These are phyloP conservation scores for Mormyrus hasselquistii DNA, from an alignment of 2,797 vertebrate species.

Conservation along the genomic window DNA sequence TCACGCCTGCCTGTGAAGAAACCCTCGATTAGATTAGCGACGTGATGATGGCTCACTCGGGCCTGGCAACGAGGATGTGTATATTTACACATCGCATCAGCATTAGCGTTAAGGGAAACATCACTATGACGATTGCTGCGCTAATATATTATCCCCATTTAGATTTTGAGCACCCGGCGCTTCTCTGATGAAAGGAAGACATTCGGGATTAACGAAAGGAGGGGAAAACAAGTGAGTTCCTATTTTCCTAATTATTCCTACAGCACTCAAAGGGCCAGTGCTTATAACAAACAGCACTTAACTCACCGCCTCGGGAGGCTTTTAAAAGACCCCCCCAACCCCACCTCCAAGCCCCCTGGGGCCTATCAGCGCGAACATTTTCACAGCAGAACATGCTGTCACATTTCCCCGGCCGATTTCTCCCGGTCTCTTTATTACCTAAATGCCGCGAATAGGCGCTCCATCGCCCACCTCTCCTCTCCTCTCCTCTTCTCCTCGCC, in stretches of 20 bases:
- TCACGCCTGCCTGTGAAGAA: background rate
- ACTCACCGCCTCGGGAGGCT: slow-evolving; percentile 5
- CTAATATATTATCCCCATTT: background rate
- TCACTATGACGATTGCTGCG: background rate
- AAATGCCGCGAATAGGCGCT: background rate
- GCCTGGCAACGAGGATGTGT: background rate
- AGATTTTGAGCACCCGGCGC: background rate
- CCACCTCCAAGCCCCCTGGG: background rate
- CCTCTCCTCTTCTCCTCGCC: background rate
- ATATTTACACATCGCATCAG: background rate
- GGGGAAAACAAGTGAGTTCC: background rate
- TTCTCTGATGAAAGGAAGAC: background rate
- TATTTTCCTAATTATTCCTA: slow-evolving; percentile 30
- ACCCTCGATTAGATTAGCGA: background rate
- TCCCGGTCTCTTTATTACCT: background rate
- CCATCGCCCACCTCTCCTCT: background rate
- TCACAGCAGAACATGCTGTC: slow-evolving; percentile 16
- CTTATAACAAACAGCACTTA: slow-evolving; percentile 27
- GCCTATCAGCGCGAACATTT: slow-evolving; percentile 5
- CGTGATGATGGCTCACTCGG: background rate
- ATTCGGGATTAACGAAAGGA: background rate
- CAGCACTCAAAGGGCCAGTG: slow-evolving; percentile 10
- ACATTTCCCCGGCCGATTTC: background rate
- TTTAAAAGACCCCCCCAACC: background rate
- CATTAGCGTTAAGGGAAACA: background rate